Evolutionary conservation across 37 sponge, comb jelly and placozoan genomes (phyloP), one percentile per base, ranked within the genome.

Genomic region (Haliclona indistincta): DNA sequence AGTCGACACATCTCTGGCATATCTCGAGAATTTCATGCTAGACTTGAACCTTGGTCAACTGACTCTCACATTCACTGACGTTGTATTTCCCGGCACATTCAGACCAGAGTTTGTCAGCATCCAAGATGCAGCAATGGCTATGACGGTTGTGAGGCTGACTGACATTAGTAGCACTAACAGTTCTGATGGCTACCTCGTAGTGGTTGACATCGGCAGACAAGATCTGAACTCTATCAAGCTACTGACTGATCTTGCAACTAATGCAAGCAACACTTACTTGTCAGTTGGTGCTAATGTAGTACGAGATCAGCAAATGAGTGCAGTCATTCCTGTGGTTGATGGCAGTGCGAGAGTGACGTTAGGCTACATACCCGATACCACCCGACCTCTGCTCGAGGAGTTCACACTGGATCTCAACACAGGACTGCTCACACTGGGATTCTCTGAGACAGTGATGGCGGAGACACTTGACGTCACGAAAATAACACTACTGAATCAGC

Each of bases 381-480:
- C 81, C n/a, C 55, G 39, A n/a, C 95, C 95, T 8, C 3, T 11
- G 38, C 61, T 95, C 33, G 68, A 81, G 35, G 38, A 45, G 11
- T 95, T 84, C 44, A 63, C 43, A 1, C 74, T 95, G 11, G 92
- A 95, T 41, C 26, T 90, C 29, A 79, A 94, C 64, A 15, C 39
- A 0, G 95, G 95, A 42, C 67, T 67, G 23, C 70, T 95, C 1
- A 56, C 58, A 4, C 43, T 95, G 49, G 58, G 39, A 4, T 95
- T 90, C 64, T 90, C 88, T 54, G 95, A 95, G 49, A 90, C 95
- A 22, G 95, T 95, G 2, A 83, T 84, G 56, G 75, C 63, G 3
- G 32, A 34, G 7, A 87, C 80, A 29, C 55, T 95, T 25, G 70
- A 91, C 75, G 88, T 87, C 13, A 63, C 88, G 26, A 82, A 71